Evolutionary conservation across 2,113 vertebrate genomes (phyloP).

Genomic region (Corythaixoides concolor): DNA sequence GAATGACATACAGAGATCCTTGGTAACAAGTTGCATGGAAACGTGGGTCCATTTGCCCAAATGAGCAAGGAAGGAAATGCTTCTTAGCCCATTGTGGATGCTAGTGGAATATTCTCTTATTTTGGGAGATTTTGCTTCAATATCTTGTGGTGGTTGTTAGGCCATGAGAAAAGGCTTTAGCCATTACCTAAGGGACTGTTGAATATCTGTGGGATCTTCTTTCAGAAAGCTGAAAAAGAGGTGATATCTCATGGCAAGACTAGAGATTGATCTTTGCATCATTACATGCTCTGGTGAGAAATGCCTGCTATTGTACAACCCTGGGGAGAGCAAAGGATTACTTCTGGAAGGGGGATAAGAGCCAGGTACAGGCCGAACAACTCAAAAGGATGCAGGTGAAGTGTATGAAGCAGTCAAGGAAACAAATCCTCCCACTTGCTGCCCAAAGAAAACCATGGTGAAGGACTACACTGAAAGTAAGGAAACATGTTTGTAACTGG

Average conservation of each 20-base stretch:
- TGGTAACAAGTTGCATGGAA: not conserved
- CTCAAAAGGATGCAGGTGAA: not conserved
- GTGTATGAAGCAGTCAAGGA: not conserved
- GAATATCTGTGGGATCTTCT: not conserved
- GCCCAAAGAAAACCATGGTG: not conserved
- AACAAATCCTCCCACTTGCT: not conserved
- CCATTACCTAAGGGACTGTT: not conserved
- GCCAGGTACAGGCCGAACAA: not conserved
- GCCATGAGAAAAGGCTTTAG: not conserved
- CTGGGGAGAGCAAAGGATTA: not conserved
- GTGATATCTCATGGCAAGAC: accelerated
- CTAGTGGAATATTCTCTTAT: not conserved
- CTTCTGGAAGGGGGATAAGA: not conserved
- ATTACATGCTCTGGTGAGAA: not conserved
- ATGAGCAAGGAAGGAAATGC: not conserved
- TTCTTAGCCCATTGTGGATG: not conserved
- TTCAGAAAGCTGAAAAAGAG: not conserved
- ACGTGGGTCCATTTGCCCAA: not conserved
- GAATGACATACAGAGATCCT: not conserved
- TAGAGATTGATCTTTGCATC: not conserved
- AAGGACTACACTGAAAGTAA: not conserved
- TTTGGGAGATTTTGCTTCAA: not conserved
- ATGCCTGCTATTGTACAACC: not conserved
- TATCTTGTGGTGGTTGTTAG: not conserved
- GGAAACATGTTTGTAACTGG: not conserved